These are phyloP conservation scores for Chaitophorus viminalis DNA, from an alignment of 2,888 invertebrate species.

Conservation along the genomic window DNA sequence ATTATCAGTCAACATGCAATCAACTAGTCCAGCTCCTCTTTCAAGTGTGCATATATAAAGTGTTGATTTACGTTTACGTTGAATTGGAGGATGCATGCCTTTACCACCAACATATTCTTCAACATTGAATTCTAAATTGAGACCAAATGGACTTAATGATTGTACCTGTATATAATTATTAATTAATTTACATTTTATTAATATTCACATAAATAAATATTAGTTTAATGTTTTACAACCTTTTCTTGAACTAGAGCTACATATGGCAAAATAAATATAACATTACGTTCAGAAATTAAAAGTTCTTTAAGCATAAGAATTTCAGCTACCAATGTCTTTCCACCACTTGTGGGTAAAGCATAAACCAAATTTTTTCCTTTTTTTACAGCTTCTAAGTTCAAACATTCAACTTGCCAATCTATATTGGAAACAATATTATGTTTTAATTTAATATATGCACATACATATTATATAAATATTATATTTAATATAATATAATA, in stretches of 20 bases:
- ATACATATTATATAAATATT: too few species aligned
- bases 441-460: neutral
- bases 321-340: conserved; percentile 97
- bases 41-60: conserved; percentile 95
- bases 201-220: conserved; percentile 12
- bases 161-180: conserved; percentile 75
- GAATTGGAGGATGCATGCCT: conserved; percentile 84
- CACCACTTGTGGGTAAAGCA: conserved; percentile 94
- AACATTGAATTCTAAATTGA: conserved; percentile 85
- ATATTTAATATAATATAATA: neutral
- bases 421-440: conserved; percentile 63
- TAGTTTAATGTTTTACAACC: conserved; percentile 67
- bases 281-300: conserved; percentile 82
- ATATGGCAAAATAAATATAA: conserved; percentile 90
- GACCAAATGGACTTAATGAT: conserved; percentile 85
- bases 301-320: conserved; percentile 90
- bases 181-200: neutral
- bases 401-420: conserved; percentile 96
- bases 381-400: conserved; percentile 79
- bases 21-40: conserved; percentile 86
- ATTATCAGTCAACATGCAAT: conserved; percentile 82
- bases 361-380: conserved; percentile 86
- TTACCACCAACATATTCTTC: conserved; percentile 96
- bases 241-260: conserved; percentile 98
- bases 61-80: conserved; percentile 79